phyloP scores from a whole-genome alignment of 1,140 invertebrate species.

The Calosoma granatense region DNA sequence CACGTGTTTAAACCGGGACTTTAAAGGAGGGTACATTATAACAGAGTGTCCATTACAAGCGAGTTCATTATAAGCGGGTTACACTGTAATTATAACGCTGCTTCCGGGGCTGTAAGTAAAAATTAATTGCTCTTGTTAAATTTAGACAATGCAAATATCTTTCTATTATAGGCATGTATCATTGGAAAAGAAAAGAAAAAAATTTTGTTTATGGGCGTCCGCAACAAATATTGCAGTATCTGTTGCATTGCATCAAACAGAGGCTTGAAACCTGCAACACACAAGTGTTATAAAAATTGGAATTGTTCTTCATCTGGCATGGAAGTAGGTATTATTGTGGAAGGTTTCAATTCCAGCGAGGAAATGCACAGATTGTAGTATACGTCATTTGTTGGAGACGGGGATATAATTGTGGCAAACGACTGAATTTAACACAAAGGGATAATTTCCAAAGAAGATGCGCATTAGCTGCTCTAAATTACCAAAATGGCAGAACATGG shows the following conservation, averaged over 20 bases:
- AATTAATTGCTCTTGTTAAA: too few relatives aligned
- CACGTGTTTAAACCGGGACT: too few relatives aligned
- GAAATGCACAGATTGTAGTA: constrained; percentile 25
- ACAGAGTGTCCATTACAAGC: too few relatives aligned
- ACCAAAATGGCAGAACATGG: too few relatives aligned
- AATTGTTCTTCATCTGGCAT: constrained; percentile 22
- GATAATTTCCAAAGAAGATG: too few relatives aligned
- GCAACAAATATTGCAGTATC: constrained; percentile 22
- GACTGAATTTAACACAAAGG: too few relatives aligned
- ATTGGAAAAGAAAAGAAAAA: neutral
- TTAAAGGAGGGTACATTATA: too few relatives aligned
- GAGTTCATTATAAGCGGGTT: too few relatives aligned
- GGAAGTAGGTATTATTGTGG: constrained; percentile 27
- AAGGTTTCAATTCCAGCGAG: constrained; percentile 26
- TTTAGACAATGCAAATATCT: too few relatives aligned
- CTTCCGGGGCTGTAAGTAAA: constrained; percentile 17
- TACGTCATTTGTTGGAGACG: constrained; percentile 21
- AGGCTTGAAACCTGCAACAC: constrained; percentile 5
- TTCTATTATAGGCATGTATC: too few relatives aligned
- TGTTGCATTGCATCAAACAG: neutral
- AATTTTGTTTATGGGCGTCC: neutral
- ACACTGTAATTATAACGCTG: too few relatives aligned
- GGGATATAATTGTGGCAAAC: constrained; percentile 15
- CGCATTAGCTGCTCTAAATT: too few relatives aligned
- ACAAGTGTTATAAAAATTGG: constrained; percentile 29